Evolutionary conservation across 2,888 invertebrate species (phyloP), one percentile per base, ranked within the genome.

Genomic region (Nezara viridula): DNA sequence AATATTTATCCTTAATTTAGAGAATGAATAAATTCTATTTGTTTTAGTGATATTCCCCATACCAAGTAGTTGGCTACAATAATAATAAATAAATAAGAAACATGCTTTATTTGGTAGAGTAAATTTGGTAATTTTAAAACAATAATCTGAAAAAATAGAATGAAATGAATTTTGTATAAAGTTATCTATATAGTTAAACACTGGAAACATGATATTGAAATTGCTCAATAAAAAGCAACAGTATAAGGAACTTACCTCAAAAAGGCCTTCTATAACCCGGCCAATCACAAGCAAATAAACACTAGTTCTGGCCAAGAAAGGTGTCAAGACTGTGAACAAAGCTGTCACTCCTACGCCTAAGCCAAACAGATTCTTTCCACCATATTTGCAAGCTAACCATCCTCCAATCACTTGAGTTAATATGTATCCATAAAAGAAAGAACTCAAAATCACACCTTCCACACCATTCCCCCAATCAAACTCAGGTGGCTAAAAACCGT

Each of bases 361-460:
- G 5, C 93, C 93, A 91, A 93, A 94, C 60, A 94, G 91, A 90
- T 92, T 92, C 91, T 93, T 94, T 7, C 94, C 94, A 40, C 94
- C 94, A 91, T 93, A 92, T 32, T 92, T 92, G 85, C 93, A 93
- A 4, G 94, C 93, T 89, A 94, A 91, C 92, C 92, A 93, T 14
- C 94, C 94, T 27, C 93, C 93, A n/a, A 93, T 93, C 24, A 93
- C 91, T 91, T 93, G 92, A 4, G 93, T 93, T 44, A 93, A 89
- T 50, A 94, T 93, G 91, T 94, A 94, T 4, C 94, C 94, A 91
- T 93, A 93, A 91, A 94, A 94, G 91, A 94, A 94, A 0, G 93
- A 92, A 85, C 93, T 92, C 27, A 94, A 91, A 32, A 94, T 92
- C 5, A 92, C 91, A 6, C 93, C 93, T 91, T 93, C 93, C 10